Evolutionary conservation across 2,888 invertebrate species (phyloP), one percentile per base, ranked within the genome.

Genomic region (Netelia virgata): DNA sequence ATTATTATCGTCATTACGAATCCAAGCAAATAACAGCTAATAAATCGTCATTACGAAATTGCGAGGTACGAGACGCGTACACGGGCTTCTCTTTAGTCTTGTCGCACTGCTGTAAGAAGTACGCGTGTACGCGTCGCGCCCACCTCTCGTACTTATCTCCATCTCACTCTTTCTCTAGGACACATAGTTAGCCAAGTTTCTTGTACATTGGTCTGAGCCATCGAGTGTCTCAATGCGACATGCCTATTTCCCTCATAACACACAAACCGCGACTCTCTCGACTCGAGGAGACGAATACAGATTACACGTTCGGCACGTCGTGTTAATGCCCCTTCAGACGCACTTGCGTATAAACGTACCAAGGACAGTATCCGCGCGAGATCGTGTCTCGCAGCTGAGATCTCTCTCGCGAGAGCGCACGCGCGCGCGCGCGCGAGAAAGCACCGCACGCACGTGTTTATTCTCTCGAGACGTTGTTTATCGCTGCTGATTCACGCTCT

Each of bases 41-140:
- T 88, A 88, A 88, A 89, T 87, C 84, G 83, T 23, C 82, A 43
- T 89, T 88, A 61, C 84, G 72, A 87, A 87, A 88, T 77, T 59
- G 50, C 53, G 57, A 6, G 70, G 77, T 36, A 64, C 59, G 28
- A 61, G 72, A 63, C 61, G 16, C 20, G 63, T 18, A 77, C 41
- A 72, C 59, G 53, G 53, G 18, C 23, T 23, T 50, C n/a, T 63
- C 47, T 74, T 53, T 36, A 36, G 2, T n/a, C 55, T 23, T 10
- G 57, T 55, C 73, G 47, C 18, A 53, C 43, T n/a, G 41, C 14
- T 68, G 41, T 68, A 47, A 53, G 14, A 73, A 73, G 47, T n/a
- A 64, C 28, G 43, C 23, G 69, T 61, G 47, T 47, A 63, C 16
- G 1, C 3, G 36, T 53, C 53, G 53, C 53, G 1, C 53, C n/a